Percentiles rank a stretch among this genome's conserved stretches.
phyloP scores from a whole-genome alignment of 2,888 invertebrate genomes.

The Gandaritis pyraliata region DNA sequence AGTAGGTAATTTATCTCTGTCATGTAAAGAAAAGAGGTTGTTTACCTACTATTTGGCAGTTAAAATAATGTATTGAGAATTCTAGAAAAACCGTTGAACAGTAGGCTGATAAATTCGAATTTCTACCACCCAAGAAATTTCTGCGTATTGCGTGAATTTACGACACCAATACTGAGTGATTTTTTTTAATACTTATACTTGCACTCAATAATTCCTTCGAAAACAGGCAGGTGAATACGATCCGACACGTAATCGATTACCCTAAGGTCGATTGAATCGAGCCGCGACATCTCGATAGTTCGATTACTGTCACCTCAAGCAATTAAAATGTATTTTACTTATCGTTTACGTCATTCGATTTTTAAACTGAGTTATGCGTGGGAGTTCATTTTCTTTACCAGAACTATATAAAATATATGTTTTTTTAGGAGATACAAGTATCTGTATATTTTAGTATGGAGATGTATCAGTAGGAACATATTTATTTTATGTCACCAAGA shows the following conservation, averaged over 20 bases:
- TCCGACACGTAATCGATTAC: constrained; percentile 22
- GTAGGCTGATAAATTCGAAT: no score
- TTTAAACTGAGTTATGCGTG: constrained; percentile 8
- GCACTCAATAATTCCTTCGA: constrained; percentile 17
- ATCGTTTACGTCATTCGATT: constrained; percentile 27
- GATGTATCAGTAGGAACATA: no score
- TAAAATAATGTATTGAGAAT: background rate
- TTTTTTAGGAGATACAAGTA: background rate
- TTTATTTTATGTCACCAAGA: no score
- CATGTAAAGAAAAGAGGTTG: background rate
- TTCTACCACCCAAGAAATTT: no score
- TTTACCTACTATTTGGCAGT: constrained; percentile 4
- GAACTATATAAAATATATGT: background rate
- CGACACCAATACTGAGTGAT: no score
- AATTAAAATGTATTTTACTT: constrained; percentile 19
- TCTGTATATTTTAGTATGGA: background rate
- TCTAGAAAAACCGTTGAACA: background rate
- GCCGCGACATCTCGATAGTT: constrained; percentile 44
- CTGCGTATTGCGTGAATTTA: no score
- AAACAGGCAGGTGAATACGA: constrained; percentile 24
- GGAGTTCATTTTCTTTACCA: constrained; percentile 1
- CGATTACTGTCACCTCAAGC: constrained; percentile 42
- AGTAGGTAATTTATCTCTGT: background rate
- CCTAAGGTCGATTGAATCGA: constrained; percentile 45
- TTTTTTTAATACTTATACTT: no score